Conservation (phyloP, 2,797 vertebrate species). For the Sylvia borin region DNA sequence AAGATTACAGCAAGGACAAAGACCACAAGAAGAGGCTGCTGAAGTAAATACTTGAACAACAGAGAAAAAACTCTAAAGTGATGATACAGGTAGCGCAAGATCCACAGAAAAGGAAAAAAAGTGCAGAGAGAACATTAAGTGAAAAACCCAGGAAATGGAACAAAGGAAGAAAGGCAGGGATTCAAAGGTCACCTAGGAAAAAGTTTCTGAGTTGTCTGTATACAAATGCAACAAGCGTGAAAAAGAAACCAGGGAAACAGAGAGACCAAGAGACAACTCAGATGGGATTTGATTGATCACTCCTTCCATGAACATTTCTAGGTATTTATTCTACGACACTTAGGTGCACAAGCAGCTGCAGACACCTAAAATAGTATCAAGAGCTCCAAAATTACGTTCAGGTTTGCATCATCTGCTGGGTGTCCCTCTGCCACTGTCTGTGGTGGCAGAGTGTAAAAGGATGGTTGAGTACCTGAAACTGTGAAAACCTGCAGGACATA, state of each 20-base stretch:
- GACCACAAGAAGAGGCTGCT: constrained; percentile 1
- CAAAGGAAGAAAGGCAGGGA: constrained; percentile 60
- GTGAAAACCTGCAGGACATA: not conserved
- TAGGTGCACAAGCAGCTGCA: not conserved
- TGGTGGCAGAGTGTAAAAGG: not conserved
- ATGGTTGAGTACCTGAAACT: not conserved
- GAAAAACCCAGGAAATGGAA: constrained; percentile 62
- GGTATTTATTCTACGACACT: not conserved
- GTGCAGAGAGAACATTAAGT: constrained; percentile 48
- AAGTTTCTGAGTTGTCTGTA: constrained; percentile 65
- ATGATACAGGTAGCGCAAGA: constrained; percentile 22
- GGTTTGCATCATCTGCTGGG: not conserved
- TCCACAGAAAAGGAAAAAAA: constrained; percentile 24
- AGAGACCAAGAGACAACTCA: constrained; percentile 15
- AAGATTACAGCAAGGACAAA: constrained; percentile 3
- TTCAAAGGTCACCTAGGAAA: constrained; percentile 62
- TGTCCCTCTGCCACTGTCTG: not conserved
- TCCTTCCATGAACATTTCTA: not conserved
- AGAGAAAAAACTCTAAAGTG: constrained; percentile 27
- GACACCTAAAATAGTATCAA: not conserved
- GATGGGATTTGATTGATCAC: constrained; percentile 18
- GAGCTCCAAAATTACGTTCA: not conserved
- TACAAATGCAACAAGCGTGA: constrained; percentile 44
- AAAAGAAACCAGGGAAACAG: constrained; percentile 37
- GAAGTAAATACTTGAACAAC: constrained; percentile 49